Base-by-base conservation (phyloP, 1,140 invertebrate genomes). In the Atopsyche davidsoni region DNA sequence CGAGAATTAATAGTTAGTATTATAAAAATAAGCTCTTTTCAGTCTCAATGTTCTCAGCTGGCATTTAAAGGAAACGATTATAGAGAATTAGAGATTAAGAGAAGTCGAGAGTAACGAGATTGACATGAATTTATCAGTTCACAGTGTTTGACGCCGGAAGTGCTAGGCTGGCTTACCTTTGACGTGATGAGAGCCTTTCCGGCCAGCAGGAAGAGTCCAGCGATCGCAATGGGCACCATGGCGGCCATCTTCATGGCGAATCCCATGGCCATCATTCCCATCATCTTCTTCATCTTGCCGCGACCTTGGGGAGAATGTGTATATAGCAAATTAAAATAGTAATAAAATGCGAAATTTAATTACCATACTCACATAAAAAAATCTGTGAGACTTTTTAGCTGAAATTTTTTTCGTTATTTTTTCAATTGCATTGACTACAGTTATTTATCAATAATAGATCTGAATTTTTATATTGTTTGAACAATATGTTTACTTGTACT, bases 281-380 rank as follows among this genome's bases (percentile, higher is more conserved):
- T 86, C 83, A 87, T 87, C 53, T 86, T 85, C 76, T 86, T 87
- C 82, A 85, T 83, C 60, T 85, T 86, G 2, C 83, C 81, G 51
- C 81, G 77, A 57, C 83, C 81, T 82, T 66, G 40, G 70, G n/a
- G n/a, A 28, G 24, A 28, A 7, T 6, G 6, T 28, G n/a, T 7
- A 28, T 28, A 28, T 28, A 7, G 6, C 6, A 6, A n/a, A 28
- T 28, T 7, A 28, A 7, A 28, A 7, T 28, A 28, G n/a, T 28
- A 28, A 7, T 28, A 38, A 38, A 38, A 13, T 18, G n/a, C 35
- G 17, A 38, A 14, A 7, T 38, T 38, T 38, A 38, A 38, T 6
- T 38, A 38, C 9, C n/a, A 38, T 14, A 38, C 24, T 28, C 24
- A 28, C 24, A 28, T 28, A 28, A 28, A 7, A 7, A 7, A 28